Percentiles rank a stretch among this genome's conserved stretches.
phyloP scores from a whole-genome alignment of 1,140 invertebrate species.

The Samia ricini region DNA sequence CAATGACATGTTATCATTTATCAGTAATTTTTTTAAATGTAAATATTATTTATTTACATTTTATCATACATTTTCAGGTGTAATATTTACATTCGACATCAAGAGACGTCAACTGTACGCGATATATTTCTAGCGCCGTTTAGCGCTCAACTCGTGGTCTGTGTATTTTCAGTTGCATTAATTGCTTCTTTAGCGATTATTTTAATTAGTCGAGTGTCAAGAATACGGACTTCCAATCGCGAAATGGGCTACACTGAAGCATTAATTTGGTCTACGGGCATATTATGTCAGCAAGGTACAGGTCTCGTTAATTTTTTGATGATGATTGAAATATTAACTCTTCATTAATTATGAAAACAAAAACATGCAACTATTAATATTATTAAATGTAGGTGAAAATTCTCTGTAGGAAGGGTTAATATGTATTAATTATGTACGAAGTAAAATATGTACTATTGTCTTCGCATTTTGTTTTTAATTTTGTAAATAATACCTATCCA shows the following conservation, averaged over 20 bases:
- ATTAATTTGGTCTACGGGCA: slow-evolving; percentile 79
- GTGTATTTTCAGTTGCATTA: slow-evolving; percentile 75
- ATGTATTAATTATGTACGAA: too few relatives aligned
- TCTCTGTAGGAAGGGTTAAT: too few relatives aligned
- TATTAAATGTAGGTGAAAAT: too few relatives aligned
- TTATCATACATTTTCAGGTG: slow-evolving; percentile 58
- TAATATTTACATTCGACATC: slow-evolving; percentile 81
- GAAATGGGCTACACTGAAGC: slow-evolving; percentile 75
- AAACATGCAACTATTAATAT: too few relatives aligned
- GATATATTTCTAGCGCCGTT: slow-evolving; percentile 82
- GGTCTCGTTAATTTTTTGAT: background rate
- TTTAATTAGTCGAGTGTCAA: slow-evolving; percentile 61
- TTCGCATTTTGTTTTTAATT: too few relatives aligned
- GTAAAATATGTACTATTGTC: too few relatives aligned
- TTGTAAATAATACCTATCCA: too few relatives aligned
- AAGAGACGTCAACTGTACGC: slow-evolving; percentile 78
- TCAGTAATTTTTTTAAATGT: too few relatives aligned
- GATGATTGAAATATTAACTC: too few relatives aligned
- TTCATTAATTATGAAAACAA: too few relatives aligned
- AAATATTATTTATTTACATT: too few relatives aligned
- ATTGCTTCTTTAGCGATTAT: slow-evolving; percentile 73
- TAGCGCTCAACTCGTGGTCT: slow-evolving; percentile 73
- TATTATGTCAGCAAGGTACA: slow-evolving; percentile 82
- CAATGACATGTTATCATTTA: too few relatives aligned
- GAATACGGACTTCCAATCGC: slow-evolving; percentile 39